phyloP scores from a whole-genome alignment of 2,888 invertebrate species.

The Gastracanthus pulcherrimus region DNA sequence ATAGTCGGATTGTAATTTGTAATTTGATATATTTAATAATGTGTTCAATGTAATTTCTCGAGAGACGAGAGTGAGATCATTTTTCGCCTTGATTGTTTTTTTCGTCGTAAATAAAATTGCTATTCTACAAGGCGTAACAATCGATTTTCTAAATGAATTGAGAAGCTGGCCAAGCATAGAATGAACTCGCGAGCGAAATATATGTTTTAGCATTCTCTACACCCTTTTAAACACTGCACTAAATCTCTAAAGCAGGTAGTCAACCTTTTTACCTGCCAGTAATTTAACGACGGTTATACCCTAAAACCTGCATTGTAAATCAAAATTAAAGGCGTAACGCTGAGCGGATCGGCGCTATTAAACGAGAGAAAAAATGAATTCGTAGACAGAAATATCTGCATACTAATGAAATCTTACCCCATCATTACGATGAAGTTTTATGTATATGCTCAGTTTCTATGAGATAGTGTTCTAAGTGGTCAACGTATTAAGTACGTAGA shows the following conservation, averaged over 20 bases:
- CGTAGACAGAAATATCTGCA: slow-evolving; percentile 25
- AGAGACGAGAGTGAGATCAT: no score
- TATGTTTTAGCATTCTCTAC: not conserved
- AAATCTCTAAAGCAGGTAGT: slow-evolving; percentile 39
- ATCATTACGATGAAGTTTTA: not conserved
- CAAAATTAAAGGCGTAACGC: slow-evolving; percentile 41
- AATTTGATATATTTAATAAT: not conserved
- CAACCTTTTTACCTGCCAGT: slow-evolving; percentile 18
- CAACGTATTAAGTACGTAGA: no score
- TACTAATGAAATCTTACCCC: slow-evolving; percentile 34
- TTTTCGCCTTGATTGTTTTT: no score
- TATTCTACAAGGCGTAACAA: slow-evolving; percentile 1
- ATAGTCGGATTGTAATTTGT: not conserved
- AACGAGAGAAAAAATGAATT: slow-evolving; percentile 36
- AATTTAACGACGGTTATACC: slow-evolving; percentile 36
- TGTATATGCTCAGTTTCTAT: not conserved
- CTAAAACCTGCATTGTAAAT: slow-evolving; percentile 36
- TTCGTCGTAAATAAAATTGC: no score
- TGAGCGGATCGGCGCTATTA: slow-evolving; percentile 16
- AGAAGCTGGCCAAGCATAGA: slow-evolving; percentile 1
- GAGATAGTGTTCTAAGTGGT: not conserved
- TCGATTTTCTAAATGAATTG: slow-evolving; percentile 21
- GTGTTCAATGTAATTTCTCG: no score
- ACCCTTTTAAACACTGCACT: slow-evolving; percentile 32
- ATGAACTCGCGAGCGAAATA: not conserved